phyloP scores from a whole-genome alignment of 2,797 vertebrate species.

The Hippopotamyrus pictus region DNA sequence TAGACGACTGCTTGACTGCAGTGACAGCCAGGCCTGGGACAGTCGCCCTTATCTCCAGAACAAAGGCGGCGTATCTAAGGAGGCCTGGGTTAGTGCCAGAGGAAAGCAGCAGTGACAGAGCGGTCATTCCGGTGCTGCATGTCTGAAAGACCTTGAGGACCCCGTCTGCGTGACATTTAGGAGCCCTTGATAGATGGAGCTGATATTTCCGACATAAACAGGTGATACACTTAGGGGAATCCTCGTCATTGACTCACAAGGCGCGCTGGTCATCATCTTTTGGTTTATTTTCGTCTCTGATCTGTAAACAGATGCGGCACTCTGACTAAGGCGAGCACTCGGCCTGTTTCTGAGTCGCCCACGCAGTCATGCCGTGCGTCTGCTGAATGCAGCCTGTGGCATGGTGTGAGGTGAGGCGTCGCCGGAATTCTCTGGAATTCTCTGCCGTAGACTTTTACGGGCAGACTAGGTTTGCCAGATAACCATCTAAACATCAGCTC shows the following conservation, averaged over 20 bases:
- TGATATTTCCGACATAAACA: not conserved
- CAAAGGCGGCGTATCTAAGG: not conserved
- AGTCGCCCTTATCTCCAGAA: not conserved
- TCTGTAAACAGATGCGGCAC: not conserved
- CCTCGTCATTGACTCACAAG: not conserved
- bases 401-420: not conserved
- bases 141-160: not conserved
- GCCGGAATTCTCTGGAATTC: not conserved
- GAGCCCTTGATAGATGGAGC: slow-evolving; percentile 18
- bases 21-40: not conserved
- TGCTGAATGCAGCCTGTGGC: not conserved
- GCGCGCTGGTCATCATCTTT: not conserved
- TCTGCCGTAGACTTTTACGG: not conserved
- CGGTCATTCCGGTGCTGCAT: not conserved
- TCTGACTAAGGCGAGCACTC: not conserved
- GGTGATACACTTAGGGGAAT: not conserved
- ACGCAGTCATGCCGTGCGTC: not conserved
- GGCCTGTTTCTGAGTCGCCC: not conserved
- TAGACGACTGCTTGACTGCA: not conserved
- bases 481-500: not conserved
- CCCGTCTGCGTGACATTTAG: not conserved
- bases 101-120: not conserved
- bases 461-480: not conserved
- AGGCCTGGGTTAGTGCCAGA: not conserved
- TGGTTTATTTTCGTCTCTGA: slow-evolving; percentile 2